phyloP scores from a whole-genome alignment of 1,140 invertebrate species.

The Trichogramma pretiosum region DNA sequence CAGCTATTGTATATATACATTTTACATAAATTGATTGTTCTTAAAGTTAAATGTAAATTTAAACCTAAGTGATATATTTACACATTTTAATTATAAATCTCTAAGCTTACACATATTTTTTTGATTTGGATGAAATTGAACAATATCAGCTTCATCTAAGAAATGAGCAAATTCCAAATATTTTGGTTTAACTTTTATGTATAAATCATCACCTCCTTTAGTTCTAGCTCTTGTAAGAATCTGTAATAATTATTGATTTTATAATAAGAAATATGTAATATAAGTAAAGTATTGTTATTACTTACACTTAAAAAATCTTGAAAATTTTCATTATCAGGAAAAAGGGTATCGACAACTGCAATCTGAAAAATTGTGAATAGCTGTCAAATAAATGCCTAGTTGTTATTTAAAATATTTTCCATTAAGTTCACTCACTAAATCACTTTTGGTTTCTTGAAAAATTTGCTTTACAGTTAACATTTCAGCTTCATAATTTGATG shows the following conservation, averaged over 20 bases:
- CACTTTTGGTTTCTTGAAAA: conserved; percentile 26
- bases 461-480: conserved; percentile 12
- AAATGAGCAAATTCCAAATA: conserved; percentile 22
- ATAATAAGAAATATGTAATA: conserved; percentile 3
- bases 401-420: conserved; percentile 2
- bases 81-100: conserved; percentile 22
- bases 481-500: conserved; percentile 23
- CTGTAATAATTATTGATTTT: conserved; percentile 19
- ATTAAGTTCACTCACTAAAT: conserved; percentile 27
- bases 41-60: too few species aligned
- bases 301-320: conserved; percentile 29
- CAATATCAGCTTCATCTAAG: conserved; percentile 30
- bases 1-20: too few species aligned
- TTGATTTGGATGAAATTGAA: conserved; percentile 32
- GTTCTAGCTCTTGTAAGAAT: conserved; percentile 22
- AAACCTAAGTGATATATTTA: too few species aligned
- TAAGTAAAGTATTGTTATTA: conserved; percentile 8
- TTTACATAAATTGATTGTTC: too few species aligned
- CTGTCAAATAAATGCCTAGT: background rate
- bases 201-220: conserved; percentile 37
- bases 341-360: conserved; percentile 22
- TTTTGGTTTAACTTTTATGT: conserved; percentile 24
- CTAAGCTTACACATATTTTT: conserved; percentile 30
- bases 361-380: conserved; percentile 15
- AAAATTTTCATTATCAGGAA: conserved; percentile 25